Base-by-base conservation (phyloP, 2,888 invertebrate species). In the Lycocerus yunnanus region DNA sequence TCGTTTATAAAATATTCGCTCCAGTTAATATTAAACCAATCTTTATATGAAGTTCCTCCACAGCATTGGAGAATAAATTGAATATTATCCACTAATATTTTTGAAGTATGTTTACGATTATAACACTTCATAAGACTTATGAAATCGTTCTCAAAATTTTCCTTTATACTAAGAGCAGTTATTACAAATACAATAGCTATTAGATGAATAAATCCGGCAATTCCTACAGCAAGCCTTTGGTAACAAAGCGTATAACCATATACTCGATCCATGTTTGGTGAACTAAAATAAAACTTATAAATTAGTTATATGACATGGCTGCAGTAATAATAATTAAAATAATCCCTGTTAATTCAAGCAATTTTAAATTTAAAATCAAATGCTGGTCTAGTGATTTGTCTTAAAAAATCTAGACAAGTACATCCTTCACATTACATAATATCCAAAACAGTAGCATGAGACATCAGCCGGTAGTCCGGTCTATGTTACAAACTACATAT, bases 21-120 rank as follows among this genome's bases (percentile, higher is more conserved):
- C 82, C 82, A 83, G 21, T 79, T 74, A 15, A 80, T 73, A 21
- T 71, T 66, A 61, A 76, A 81, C 83, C 83, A 83, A 69, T 83
- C 83, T 20, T 76, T 71, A 71, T 81, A 82, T 3, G 72, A 69
- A n/a, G 72, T 43, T n/a, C 78, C 77, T 24, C 83, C 83, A 70
- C 83, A 83, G 75, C 83, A 83, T 78, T 83, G 82, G 16, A 83
- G 76, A 20, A 79, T 77, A 78, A 79, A 81, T 66, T 83, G 83
- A 58, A 83, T 76, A 65, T 82, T 81, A 70, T 83, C 83, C 2
- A 83, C 77, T 15, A 82, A 69, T 9, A 75, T 75, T 76, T 83
- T 83, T 8, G 78, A 72, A 58, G 70, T 72, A 60, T 73, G 73
- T 69, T 72, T 77, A 15, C 66, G 66, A n/a, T 75, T 72, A 66